A percentile compares a stretch with the other conserved stretches of the same genome.
Conservation (phyloP, 2,113 vertebrate species). For the Nycticebus coucang region DNA sequence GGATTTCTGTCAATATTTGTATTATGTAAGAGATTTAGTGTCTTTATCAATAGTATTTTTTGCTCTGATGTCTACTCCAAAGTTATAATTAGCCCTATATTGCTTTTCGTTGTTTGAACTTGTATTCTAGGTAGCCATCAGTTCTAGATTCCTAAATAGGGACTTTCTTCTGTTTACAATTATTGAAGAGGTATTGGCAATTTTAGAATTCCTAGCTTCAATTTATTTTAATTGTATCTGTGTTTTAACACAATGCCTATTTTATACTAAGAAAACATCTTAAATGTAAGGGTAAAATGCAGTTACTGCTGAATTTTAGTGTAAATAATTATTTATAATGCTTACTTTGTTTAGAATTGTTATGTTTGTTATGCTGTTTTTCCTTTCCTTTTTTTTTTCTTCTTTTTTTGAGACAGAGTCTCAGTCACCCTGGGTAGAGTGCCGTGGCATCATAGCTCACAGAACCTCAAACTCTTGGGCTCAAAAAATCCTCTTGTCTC, state of each 20-base stretch:
- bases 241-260: background rate
- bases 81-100: background rate
- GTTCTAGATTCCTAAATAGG: background rate
- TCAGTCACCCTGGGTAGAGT: no score
- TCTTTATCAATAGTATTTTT: background rate
- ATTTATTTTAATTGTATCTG: background rate
- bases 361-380: background rate
- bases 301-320: background rate
- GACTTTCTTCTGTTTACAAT: background rate
- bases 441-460: no score
- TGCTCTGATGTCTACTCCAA: background rate
- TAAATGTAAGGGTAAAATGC: background rate
- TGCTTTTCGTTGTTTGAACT: background rate
- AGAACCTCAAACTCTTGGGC: no score
- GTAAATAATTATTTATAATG: background rate
- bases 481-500: no score
- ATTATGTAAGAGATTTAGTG: background rate
- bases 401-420: no score
- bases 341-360: background rate
- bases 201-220: background rate
- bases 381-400: background rate
- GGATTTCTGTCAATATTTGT: background rate
- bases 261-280: background rate
- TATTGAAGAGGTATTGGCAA: background rate
- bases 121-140: background rate